These are phyloP conservation scores for Acyrthosiphon pisum DNA, from an alignment of 1,140 invertebrate species.

Conservation along the genomic window DNA sequence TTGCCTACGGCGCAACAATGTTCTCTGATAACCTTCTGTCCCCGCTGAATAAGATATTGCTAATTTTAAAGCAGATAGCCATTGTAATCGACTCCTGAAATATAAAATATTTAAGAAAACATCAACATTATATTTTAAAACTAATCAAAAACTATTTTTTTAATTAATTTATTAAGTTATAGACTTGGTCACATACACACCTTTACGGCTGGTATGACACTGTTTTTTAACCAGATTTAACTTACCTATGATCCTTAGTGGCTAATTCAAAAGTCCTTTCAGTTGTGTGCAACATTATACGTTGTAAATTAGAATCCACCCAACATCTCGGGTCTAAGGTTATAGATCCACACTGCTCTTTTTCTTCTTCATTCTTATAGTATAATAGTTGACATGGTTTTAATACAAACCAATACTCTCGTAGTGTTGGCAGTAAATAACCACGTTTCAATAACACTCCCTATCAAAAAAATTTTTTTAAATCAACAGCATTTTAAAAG, in stretches of 20 bases:
- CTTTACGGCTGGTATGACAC: not conserved
- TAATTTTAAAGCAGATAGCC: slow-evolving; percentile 74
- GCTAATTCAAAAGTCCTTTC: slow-evolving; percentile 74
- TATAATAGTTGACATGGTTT: slow-evolving; percentile 77
- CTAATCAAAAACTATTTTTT: not conserved
- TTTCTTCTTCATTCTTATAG: slow-evolving; percentile 76
- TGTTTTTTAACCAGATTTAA: not conserved
- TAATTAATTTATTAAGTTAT: not conserved
- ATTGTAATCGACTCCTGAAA: slow-evolving; percentile 71
- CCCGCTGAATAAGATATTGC: slow-evolving; percentile 73
- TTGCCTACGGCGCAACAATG: slow-evolving; percentile 67
- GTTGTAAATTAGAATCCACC: slow-evolving; percentile 60
- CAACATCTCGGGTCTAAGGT: slow-evolving; percentile 60
- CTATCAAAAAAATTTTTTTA: slow-evolving; percentile 63
- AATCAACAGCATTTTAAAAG: not conserved
- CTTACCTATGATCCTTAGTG: slow-evolving; percentile 71
- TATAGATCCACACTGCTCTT: slow-evolving; percentile 71
- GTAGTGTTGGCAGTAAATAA: slow-evolving; percentile 75
- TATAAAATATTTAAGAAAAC: not conserved
- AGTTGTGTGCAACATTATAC: slow-evolving; percentile 70
- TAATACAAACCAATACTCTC: slow-evolving; percentile 82
- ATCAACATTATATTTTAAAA: not conserved
- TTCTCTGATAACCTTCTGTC: slow-evolving; percentile 72
- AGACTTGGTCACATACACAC: not conserved
- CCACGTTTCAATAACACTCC: slow-evolving; percentile 77